Conservation (phyloP, 2,113 vertebrate species). For the Solenodon paradoxus region DNA sequence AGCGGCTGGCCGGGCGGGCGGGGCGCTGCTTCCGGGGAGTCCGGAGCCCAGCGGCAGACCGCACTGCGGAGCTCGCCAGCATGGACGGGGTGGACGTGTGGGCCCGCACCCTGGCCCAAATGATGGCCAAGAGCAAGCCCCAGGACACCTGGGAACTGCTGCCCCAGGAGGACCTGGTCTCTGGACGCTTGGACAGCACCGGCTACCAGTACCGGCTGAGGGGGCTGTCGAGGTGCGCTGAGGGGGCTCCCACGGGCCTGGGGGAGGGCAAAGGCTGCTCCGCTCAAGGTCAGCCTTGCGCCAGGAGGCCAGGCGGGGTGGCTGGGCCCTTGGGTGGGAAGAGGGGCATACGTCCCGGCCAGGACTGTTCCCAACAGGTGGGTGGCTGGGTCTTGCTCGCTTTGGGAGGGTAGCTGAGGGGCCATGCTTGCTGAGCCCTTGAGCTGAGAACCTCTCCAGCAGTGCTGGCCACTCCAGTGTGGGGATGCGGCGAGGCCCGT, state of each 20-base stretch:
- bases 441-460: background rate
- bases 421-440: background rate
- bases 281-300: background rate
- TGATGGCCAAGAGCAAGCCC: slow-evolving; percentile 12
- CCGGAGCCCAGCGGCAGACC: accelerated
- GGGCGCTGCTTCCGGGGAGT: background rate
- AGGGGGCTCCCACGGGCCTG: background rate
- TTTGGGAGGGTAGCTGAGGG: background rate
- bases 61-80: background rate
- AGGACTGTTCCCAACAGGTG: background rate
- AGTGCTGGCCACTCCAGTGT: accelerated
- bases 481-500: too few relatives aligned
- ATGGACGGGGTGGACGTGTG: background rate
- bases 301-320: background rate
- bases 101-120: background rate
- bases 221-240: background rate
- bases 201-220: slow-evolving; percentile 13
- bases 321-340: background rate
- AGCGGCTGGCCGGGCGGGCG: background rate
- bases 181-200: background rate
- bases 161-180: background rate
- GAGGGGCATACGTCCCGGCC: accelerated
- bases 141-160: slow-evolving; percentile 31
- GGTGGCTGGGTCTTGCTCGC: accelerated
- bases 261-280: background rate